A percentile compares a stretch with the other conserved stretches of the same genome.
Evolutionary conservation across 2,888 invertebrate genomes (phyloP).

Genomic region (Scrobipalpa costella): DNA sequence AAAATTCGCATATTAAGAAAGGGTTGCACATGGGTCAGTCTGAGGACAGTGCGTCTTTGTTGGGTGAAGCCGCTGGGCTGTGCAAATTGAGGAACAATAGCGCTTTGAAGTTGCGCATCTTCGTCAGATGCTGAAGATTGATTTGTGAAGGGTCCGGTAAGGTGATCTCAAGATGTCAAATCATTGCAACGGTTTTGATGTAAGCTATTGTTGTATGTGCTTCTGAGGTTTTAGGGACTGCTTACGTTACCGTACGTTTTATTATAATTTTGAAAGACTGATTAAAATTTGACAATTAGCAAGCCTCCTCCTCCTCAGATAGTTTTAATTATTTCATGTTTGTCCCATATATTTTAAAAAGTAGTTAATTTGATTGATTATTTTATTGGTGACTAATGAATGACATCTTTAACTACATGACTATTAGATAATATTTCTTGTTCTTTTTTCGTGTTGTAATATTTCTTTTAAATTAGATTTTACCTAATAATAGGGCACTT

Average conservation of each 20-base stretch:
- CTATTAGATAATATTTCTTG: no score
- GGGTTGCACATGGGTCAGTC: constrained; percentile 71
- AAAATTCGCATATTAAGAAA: constrained; percentile 67
- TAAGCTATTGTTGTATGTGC: background rate
- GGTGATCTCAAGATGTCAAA: constrained; percentile 29
- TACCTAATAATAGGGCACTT: no score
- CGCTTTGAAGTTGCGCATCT: constrained; percentile 29
- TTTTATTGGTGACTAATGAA: no score
- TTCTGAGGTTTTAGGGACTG: background rate
- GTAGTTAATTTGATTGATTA: no score
- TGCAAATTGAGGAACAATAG: constrained; percentile 72
- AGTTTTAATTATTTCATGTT: no score
- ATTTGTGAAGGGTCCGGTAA: constrained; percentile 37
- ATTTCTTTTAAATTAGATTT: no score
- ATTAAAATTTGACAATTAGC: background rate
- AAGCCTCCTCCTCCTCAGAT: no score
- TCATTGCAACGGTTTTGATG: background rate
- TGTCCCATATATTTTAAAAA: no score
- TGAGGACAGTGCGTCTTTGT: constrained; percentile 60
- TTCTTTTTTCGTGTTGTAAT: no score
- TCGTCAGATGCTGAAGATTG: constrained; percentile 50
- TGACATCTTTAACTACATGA: no score
- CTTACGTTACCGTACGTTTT: background rate
- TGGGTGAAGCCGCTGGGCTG: constrained; percentile 64
- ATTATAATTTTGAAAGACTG: background rate